Base-by-base conservation (phyloP, 2,888 invertebrate species). In the Seladonia tumulorum region DNA sequence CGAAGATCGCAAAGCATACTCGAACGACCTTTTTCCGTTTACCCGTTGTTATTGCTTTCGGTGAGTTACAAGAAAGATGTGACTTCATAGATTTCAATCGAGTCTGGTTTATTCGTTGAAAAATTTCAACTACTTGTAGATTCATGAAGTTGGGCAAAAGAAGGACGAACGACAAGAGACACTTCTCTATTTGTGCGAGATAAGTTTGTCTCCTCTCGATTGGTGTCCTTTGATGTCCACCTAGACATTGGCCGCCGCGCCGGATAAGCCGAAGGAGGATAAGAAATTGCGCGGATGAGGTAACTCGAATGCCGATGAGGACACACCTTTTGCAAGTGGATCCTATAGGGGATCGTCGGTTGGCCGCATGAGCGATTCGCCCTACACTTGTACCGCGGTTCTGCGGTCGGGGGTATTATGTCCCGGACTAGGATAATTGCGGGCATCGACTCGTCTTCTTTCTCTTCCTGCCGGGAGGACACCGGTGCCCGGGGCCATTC, bases 371-470 rank as follows among this genome's bases (percentile, higher is more conserved):
- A 82, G 3, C 78, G 87, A 87, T 45, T 87, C 81, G 57, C 75
- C 57, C 57, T 75, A 82, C 89, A 90, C 87, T 90, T 90, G 89
- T 85, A 80, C 85, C 83, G 80, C 88, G 81, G 78, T 87, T 82
- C 83, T 88, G 88, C 80, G 88, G 87, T 88, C 77, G 57, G 25
- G 25, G 63, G 86, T 75, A 87, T 88, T 87, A 86, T 87, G 75
- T 53, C 68, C 81, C 25, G 63, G 57, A 76, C 86, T 76, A 89
- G 87, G 89, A 89, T 87, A 89, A 90, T 88, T 88, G 88, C 82
- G 70, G 74, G 70, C 85, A 88, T 87, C 87, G 86, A 83, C 79
- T 87, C 81, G 60, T 84, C 81, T 82, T 81, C 86, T 82, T 81
- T 82, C 85, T 87, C 83, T 70, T 76, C 81, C 77, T 68, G 79